Evolutionary conservation across 2,888 invertebrate genomes (phyloP).

Genomic region (Epirrita christyi): DNA sequence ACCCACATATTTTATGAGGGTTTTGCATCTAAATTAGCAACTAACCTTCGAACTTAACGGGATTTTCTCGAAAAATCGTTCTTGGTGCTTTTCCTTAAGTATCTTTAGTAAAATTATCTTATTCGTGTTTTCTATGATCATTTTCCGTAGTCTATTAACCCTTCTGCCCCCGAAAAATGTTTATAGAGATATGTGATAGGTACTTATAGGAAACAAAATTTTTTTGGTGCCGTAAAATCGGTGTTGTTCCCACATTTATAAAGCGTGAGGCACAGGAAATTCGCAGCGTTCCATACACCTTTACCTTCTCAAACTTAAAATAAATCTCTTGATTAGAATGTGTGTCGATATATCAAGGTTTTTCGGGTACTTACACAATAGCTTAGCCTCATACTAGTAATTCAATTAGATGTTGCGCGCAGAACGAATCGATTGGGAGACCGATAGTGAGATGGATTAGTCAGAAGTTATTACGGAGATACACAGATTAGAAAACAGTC

Average conservation of each 20-base stretch:
- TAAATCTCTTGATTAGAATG: conserved; percentile 27
- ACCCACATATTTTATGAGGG: conserved; percentile 41
- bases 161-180: too few relatives aligned
- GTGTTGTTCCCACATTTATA: conserved; percentile 17
- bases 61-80: too few relatives aligned
- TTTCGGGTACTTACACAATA: conserved; percentile 59
- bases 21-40: background rate
- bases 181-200: too few relatives aligned
- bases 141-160: too few relatives aligned
- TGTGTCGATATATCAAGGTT: conserved; percentile 46
- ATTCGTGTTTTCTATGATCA: too few relatives aligned
- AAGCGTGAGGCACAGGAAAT: conserved; percentile 25
- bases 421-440: conserved; percentile 67
- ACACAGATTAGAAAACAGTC: conserved; percentile 42
- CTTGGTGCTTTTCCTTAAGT: too few relatives aligned
- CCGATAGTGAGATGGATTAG: conserved; percentile 48
- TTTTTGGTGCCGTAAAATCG: conserved; percentile 7
- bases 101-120: too few relatives aligned
- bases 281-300: conserved; percentile 8
- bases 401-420: conserved; percentile 70
- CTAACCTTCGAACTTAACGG: too few relatives aligned
- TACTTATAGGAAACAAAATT: too few relatives aligned
- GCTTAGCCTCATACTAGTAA: conserved; percentile 53
- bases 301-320: conserved; percentile 13
- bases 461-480: conserved; percentile 32